These are phyloP conservation scores for Anser brachyrhynchus DNA, from an alignment of 2,113 vertebrate genomes.

Conservation along the genomic window DNA sequence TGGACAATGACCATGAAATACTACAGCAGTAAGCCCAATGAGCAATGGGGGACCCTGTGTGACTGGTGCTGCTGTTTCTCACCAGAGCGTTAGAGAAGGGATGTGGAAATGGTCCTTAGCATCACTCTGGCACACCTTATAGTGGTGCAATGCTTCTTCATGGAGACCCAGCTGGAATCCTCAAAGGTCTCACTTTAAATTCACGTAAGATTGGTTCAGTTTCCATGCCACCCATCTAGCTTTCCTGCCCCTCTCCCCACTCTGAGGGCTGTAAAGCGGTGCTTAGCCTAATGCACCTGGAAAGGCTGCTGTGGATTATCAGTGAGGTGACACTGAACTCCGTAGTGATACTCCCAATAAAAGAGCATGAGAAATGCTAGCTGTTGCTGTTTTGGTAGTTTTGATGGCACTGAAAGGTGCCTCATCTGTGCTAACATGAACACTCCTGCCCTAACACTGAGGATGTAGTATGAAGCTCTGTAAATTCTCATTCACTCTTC, in stretches of 20 bases:
- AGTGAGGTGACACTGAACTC: background rate
- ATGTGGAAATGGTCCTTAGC: background rate
- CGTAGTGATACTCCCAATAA: background rate
- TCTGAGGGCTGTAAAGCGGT: background rate
- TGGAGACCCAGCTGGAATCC: background rate
- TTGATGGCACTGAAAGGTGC: background rate
- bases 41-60: background rate
- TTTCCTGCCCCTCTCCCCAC: background rate
- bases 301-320: background rate
- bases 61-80: background rate
- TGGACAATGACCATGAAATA: background rate
- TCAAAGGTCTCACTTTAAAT: background rate
- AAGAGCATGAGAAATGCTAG: background rate
- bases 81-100: background rate
- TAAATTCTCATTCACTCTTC: background rate
- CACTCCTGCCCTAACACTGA: background rate
- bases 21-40: background rate
- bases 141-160: background rate
- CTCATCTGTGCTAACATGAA: background rate
- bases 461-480: background rate
- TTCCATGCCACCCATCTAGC: accelerated
- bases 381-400: background rate
- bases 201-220: background rate
- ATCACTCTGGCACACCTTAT: background rate
- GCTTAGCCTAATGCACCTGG: background rate